Evolutionary conservation across 2,888 invertebrate genomes (phyloP).

Genomic region (Harmothoe impar): DNA sequence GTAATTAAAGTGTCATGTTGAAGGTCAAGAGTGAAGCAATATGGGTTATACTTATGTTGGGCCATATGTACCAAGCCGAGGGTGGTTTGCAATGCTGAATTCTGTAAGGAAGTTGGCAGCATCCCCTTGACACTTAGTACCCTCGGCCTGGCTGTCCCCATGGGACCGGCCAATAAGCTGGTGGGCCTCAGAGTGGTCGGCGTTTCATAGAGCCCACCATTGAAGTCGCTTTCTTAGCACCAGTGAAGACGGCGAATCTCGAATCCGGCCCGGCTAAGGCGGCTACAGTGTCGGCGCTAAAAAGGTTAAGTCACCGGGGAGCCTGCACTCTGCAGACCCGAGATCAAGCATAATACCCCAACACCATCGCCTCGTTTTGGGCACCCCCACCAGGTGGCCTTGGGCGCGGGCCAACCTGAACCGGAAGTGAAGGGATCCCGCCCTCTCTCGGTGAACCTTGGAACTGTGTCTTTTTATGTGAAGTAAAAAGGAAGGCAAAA

Average conservation of each 20-base stretch:
- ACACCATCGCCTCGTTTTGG: not conserved
- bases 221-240: slow-evolving; percentile 6
- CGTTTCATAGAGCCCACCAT: slow-evolving; percentile 9
- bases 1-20: too few relatives aligned
- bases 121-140: not conserved
- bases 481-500: slow-evolving; percentile 8
- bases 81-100: too few relatives aligned
- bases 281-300: not conserved
- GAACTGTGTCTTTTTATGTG: not conserved
- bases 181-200: not conserved
- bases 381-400: slow-evolving; percentile 40
- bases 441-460: not conserved
- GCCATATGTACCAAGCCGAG: too few relatives aligned
- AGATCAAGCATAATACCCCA: slow-evolving; percentile 47
- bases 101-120: too few relatives aligned
- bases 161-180: not conserved
- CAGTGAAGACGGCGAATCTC: not conserved
- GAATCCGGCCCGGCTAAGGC: not conserved
- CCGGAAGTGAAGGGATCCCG: slow-evolving; percentile 24
- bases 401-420: not conserved
- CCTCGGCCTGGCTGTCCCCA: not conserved
- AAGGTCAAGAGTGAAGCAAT: too few relatives aligned
- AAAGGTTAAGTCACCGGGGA: slow-evolving; percentile 26
- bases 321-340: not conserved
- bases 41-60: too few relatives aligned